Percentiles rank a stretch among this genome's conserved stretches.
Conservation (phyloP, 1,140 invertebrate genomes). For the Conus ventricosus region DNA sequence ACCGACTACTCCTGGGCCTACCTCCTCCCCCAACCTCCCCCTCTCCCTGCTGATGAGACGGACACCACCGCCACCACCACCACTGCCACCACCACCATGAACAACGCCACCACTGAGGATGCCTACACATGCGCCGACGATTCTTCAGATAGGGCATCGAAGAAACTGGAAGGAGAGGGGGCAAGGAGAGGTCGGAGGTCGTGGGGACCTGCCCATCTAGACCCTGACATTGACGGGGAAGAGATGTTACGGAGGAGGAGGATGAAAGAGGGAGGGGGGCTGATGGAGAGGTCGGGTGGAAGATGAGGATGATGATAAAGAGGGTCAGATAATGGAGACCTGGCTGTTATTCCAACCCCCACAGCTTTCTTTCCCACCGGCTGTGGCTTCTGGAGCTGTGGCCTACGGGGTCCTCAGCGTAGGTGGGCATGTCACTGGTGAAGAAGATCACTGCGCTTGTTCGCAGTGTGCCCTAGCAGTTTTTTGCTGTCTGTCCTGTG, state of each 20-base stretch:
- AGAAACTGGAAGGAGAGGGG: not conserved
- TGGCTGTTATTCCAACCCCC: constrained; percentile 60
- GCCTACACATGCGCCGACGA: constrained; percentile 37
- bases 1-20: constrained; percentile 53
- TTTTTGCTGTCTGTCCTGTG: too few species aligned
- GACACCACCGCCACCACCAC: constrained; percentile 17
- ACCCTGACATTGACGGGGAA: constrained; percentile 30
- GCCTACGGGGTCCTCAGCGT: not conserved
- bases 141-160: constrained; percentile 27
- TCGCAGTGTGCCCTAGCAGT: too few species aligned
- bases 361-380: constrained; percentile 32
- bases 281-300: not conserved
- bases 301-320: not conserved
- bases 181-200: not conserved
- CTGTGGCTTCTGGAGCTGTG: not conserved
- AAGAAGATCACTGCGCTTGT: too few species aligned
- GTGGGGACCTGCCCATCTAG: not conserved
- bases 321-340: constrained; percentile 43
- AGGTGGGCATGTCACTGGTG: not conserved
- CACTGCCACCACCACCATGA: constrained; percentile 38
- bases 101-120: constrained; percentile 8
- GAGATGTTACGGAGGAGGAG: constrained; percentile 3
- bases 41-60: constrained; percentile 51
- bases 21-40: constrained; percentile 55
- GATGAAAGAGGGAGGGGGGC: not conserved